Percentiles rank a stretch among this genome's conserved stretches.
Evolutionary conservation across 2,113 vertebrate species (phyloP).

Genomic region (Oreocharis arfaki): DNA sequence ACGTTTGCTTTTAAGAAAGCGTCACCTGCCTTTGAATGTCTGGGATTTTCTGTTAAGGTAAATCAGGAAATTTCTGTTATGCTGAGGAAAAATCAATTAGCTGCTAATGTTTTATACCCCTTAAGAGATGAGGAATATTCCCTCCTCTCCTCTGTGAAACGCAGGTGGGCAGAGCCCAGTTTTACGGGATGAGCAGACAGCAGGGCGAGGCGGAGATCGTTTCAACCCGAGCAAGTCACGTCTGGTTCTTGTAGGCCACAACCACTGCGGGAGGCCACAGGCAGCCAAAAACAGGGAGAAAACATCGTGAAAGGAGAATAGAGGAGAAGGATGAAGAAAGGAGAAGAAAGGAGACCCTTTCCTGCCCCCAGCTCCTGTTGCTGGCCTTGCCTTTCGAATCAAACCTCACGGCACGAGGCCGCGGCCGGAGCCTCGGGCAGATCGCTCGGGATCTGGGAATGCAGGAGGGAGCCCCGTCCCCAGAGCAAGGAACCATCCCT

Average conservation of each 20-base stretch:
- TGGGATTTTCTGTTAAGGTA: not conserved
- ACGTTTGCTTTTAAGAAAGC: not conserved
- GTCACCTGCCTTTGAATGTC: not conserved
- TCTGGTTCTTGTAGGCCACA: not conserved
- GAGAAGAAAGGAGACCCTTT: not conserved
- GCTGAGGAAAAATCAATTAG: not conserved
- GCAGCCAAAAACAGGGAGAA: not conserved
- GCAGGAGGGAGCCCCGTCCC: not conserved
- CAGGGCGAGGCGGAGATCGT: not conserved
- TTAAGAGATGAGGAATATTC: not conserved
- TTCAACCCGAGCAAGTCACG: not conserved
- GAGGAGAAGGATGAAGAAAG: not conserved
- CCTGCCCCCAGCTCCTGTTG: not conserved
- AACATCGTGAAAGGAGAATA: not conserved
- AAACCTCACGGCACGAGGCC: not conserved
- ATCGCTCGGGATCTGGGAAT: not conserved
- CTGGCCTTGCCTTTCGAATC: not conserved
- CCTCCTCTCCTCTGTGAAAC: not conserved
- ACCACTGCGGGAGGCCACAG: not conserved
- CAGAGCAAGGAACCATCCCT: not conserved
- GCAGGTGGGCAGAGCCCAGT: not conserved
- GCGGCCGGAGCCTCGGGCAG: not conserved
- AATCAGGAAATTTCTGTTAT: not conserved
- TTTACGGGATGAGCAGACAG: not conserved
- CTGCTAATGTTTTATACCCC: not conserved